Evolutionary conservation across 2,113 vertebrate genomes (phyloP).

Genomic region (Nothobranchius kuhntae): DNA sequence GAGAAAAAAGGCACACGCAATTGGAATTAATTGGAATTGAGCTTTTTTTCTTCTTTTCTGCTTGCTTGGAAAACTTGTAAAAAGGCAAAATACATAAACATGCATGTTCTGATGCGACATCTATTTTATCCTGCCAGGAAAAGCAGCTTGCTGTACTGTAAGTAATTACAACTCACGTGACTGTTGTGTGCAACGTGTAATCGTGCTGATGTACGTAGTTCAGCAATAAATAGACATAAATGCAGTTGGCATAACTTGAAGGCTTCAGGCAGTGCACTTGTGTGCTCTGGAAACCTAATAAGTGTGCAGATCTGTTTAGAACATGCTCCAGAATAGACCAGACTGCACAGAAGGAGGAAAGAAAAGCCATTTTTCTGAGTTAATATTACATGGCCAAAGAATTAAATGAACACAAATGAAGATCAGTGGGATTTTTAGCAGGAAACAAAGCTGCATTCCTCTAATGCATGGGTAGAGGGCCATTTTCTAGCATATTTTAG

Average conservation of each 20-base stretch:
- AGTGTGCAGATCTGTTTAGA: conserved; percentile 36
- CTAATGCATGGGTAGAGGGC: background rate
- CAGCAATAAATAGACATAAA: conserved; percentile 57
- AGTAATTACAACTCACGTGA: conserved; percentile 39
- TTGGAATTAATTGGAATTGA: conserved; percentile 42
- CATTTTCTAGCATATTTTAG: conserved; percentile 5
- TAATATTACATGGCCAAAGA: conserved; percentile 19
- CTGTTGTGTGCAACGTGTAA: conserved; percentile 16
- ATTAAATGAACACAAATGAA: conserved; percentile 70
- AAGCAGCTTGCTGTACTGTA: conserved; percentile 41
- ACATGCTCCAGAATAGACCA: conserved; percentile 18
- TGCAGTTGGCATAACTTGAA: conserved; percentile 49
- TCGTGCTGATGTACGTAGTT: conserved; percentile 44
- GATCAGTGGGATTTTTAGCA: conserved; percentile 59
- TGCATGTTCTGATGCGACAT: background rate
- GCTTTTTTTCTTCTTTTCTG: conserved; percentile 1
- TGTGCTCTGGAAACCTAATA: conserved; percentile 37
- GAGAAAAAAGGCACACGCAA: conserved; percentile 41
- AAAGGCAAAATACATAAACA: background rate
- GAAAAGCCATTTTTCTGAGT: background rate
- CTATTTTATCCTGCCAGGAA: conserved; percentile 12
- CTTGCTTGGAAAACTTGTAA: conserved; percentile 1
- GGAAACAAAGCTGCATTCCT: conserved; percentile 37
- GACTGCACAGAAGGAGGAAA: conserved; percentile 3
- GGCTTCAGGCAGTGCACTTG: conserved; percentile 38